A percentile compares a stretch with the other conserved stretches of the same genome.
Conservation (phyloP, 1,140 invertebrate species). For the Atopsyche davidsoni region DNA sequence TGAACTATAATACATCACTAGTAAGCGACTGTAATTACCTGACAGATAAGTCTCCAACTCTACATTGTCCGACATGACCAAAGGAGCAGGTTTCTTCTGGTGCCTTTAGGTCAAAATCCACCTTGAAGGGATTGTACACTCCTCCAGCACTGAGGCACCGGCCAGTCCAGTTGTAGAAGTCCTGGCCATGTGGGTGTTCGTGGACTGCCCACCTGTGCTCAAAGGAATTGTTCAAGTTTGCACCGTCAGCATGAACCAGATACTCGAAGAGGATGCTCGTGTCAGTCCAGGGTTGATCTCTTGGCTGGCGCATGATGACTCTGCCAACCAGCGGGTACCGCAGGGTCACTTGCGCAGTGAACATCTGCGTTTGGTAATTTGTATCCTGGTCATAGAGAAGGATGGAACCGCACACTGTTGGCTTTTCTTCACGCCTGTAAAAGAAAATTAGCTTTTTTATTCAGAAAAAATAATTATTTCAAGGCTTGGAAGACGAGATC, state of each 20-base stretch:
- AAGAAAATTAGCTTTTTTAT: too few species aligned
- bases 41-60: constrained; percentile 59
- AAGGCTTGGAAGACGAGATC: too few species aligned
- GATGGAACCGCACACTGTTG: constrained; percentile 64
- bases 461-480: too few species aligned
- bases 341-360: constrained; percentile 67
- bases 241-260: constrained; percentile 82
- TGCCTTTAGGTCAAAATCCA: constrained; percentile 49
- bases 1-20: constrained; percentile 21
- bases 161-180: constrained; percentile 86
- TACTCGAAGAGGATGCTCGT: constrained; percentile 72
- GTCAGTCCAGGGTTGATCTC: constrained; percentile 71
- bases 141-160: constrained; percentile 76
- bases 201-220: constrained; percentile 69
- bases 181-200: constrained; percentile 53
- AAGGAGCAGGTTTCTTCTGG: constrained; percentile 50
- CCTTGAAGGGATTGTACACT: constrained; percentile 75
- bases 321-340: constrained; percentile 84
- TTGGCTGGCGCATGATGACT: constrained; percentile 78
- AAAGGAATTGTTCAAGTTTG: constrained; percentile 68
- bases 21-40: constrained; percentile 31
- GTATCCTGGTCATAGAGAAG: constrained; percentile 57
- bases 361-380: constrained; percentile 64
- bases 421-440: constrained; percentile 45
- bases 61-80: constrained; percentile 53